Base-by-base conservation (phyloP, 2,113 vertebrate genomes). In the Serinus canaria region DNA sequence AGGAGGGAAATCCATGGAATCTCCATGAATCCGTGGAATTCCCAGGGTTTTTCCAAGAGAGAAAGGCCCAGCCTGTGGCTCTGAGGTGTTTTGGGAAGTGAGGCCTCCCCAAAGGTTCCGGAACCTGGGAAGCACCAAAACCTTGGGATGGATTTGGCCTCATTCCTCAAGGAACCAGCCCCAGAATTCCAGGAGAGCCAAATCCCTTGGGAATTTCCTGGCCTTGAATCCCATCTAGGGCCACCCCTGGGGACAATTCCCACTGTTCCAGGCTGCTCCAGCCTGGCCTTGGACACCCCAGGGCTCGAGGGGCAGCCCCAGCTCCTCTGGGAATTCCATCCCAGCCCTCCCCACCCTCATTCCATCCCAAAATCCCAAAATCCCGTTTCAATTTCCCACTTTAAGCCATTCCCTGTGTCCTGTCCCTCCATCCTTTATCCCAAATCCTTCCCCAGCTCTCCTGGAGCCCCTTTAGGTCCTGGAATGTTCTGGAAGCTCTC, bases 161-260 rank as follows among this genome's bases (percentile, higher is more conserved):
- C 0, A 0, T 28, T 28, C 24, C 1, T 37, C 8, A 10, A 47
- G 43, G 55, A 47, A 59, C 3, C 20, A 37, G 15, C 25, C 39
- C 33, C 43, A 18, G 43, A 30, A 59, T 75, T 46, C 72, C 2
- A 3, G 52, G 39, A 44, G 31, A 73, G 23, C 13, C 7, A 2
- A 73, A 73, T 73, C 23, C 39, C 9, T 43, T 44, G 70, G 52
- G 52, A 73, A 44, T n/a, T 56, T 15, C 69, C 69, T 43, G 49
- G 17, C 28, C 17, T 31, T 41, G 13, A 18, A 41, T 33, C 50
- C 50, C 21, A 73, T 3, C 30, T 37, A 41, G 37, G 28, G 49
- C 49, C 35, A 52, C 10, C 21, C 49, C 23, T 4, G 10, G 37
- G 50, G 50, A 43, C 30, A 55, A 25, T 33, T 73, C 69, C 50